phyloP scores from a whole-genome alignment of 1,140 invertebrate genomes.

The Polypedilum vanderplanki region DNA sequence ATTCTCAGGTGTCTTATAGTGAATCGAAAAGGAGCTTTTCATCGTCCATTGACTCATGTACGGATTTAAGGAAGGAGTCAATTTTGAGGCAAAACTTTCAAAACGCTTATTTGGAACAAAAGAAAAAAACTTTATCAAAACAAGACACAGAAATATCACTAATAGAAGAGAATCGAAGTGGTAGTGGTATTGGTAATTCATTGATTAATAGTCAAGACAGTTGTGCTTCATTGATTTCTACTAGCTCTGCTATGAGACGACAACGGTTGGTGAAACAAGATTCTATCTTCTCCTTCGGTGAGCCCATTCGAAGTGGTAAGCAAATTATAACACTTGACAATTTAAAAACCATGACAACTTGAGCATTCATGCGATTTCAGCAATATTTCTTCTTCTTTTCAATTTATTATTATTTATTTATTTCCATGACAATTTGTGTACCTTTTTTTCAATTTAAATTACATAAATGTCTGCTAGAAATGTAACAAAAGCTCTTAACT shows the following conservation, averaged over 20 bases:
- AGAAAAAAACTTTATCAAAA: slow-evolving; percentile 33
- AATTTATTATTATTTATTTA: too few relatives aligned
- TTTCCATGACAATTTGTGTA: too few relatives aligned
- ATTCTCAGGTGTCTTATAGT: slow-evolving; percentile 43
- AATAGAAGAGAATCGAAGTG: slow-evolving; percentile 27
- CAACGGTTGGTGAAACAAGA: slow-evolving; percentile 43
- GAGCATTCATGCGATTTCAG: too few relatives aligned
- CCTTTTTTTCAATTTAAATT: too few relatives aligned
- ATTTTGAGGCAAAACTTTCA: slow-evolving; percentile 36
- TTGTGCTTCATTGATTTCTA: slow-evolving; percentile 12
- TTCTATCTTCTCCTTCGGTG: slow-evolving; percentile 41
- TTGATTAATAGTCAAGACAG: slow-evolving; percentile 31
- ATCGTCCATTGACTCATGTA: slow-evolving; percentile 31
- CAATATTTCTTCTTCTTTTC: too few relatives aligned
- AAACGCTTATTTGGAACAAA: slow-evolving; percentile 37
- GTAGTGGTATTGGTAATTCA: background rate
- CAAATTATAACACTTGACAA: background rate
- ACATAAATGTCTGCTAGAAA: too few relatives aligned
- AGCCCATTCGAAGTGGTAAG: background rate
- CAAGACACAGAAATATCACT: slow-evolving; percentile 31
- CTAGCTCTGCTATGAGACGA: slow-evolving; percentile 36
- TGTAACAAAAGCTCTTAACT: too few relatives aligned
- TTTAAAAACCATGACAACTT: too few relatives aligned
- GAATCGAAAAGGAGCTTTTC: slow-evolving; percentile 36
- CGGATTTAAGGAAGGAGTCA: slow-evolving; percentile 34